Evolutionary conservation across 30 jellyfish, hydroid and myxozoan genomes (phyloP).

Genomic region (Turritopsis dohrnii): DNA sequence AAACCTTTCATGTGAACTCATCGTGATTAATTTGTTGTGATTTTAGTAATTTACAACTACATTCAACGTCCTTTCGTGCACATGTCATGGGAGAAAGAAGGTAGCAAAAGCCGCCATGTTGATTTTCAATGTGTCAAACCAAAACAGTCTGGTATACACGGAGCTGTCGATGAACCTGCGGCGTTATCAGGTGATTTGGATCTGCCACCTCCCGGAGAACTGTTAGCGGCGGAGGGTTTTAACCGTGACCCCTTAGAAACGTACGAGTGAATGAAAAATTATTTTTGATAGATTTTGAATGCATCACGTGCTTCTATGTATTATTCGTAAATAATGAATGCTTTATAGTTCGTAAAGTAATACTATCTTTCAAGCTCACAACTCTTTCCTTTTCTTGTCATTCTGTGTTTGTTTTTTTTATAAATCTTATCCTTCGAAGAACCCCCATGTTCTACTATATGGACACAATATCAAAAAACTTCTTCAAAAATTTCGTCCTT

Average conservation of each 20-base stretch:
- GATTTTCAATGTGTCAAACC: constrained; percentile 95
- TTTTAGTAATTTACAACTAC: constrained; percentile 60
- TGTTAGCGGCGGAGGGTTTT: constrained; percentile 18
- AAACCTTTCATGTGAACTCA: background rate
- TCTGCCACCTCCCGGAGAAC: constrained; percentile 26
- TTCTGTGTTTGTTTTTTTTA: too few relatives aligned
- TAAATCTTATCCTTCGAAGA: too few relatives aligned
- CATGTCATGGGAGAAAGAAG: constrained; percentile 98
- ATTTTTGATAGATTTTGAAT: background rate
- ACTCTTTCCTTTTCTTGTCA: too few relatives aligned
- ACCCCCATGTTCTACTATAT: too few relatives aligned
- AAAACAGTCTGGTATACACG: constrained; percentile 72
- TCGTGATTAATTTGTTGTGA: background rate
- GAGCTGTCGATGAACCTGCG: constrained; percentile 61
- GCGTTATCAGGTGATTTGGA: constrained; percentile 45
- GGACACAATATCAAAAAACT: too few relatives aligned
- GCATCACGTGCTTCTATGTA: background rate
- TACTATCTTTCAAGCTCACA: too few relatives aligned
- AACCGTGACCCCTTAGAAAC: background rate
- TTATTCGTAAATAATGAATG: background rate
- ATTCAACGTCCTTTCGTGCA: constrained; percentile 94
- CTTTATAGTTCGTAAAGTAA: background rate
- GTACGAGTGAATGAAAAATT: background rate
- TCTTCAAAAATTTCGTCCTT: too few relatives aligned
- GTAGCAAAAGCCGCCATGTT: constrained; percentile 92